Evolutionary conservation across 1,140 invertebrate genomes (phyloP).

Genomic region (Drosophila azteca): DNA sequence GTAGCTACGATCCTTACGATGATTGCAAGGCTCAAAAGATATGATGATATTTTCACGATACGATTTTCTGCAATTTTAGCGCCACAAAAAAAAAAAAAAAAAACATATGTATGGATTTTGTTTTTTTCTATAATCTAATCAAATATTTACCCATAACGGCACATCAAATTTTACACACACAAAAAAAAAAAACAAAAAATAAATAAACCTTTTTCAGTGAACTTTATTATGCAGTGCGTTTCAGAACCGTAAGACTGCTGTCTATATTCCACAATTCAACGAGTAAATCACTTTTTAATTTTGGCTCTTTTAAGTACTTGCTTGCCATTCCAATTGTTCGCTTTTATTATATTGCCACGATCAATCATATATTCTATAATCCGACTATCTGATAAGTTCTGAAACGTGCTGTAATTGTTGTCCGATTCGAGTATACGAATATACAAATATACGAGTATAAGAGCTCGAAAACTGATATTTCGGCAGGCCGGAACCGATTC

Average conservation of each 20-base stretch:
- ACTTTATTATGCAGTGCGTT: constrained; percentile 9
- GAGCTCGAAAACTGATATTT: too few relatives aligned
- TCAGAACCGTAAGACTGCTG: constrained; percentile 1
- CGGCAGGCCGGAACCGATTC: too few relatives aligned
- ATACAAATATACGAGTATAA: not conserved
- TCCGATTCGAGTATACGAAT: not conserved
- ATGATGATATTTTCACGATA: constrained; percentile 71
- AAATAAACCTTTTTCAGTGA: constrained; percentile 26
- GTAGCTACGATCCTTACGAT: not conserved
- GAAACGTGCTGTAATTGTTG: constrained; percentile 2
- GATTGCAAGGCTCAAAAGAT: constrained; percentile 13
- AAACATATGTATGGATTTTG: constrained; percentile 27
- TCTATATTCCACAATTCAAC: too few relatives aligned
- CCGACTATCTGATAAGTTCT: too few relatives aligned
- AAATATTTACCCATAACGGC: constrained; percentile 33
- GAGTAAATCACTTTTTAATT: too few relatives aligned
- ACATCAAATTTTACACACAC: constrained; percentile 40
- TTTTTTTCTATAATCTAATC: constrained; percentile 17
- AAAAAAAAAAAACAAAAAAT: constrained; percentile 12
- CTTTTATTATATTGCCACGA: too few relatives aligned
- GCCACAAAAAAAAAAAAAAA: constrained; percentile 52
- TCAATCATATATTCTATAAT: too few relatives aligned
- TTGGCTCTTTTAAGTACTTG: too few relatives aligned
- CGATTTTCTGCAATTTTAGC: constrained; percentile 83
- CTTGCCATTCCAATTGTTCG: too few relatives aligned